These are phyloP conservation scores for Eueides isabella DNA, from an alignment of 1,140 invertebrate species.

Conservation along the genomic window DNA sequence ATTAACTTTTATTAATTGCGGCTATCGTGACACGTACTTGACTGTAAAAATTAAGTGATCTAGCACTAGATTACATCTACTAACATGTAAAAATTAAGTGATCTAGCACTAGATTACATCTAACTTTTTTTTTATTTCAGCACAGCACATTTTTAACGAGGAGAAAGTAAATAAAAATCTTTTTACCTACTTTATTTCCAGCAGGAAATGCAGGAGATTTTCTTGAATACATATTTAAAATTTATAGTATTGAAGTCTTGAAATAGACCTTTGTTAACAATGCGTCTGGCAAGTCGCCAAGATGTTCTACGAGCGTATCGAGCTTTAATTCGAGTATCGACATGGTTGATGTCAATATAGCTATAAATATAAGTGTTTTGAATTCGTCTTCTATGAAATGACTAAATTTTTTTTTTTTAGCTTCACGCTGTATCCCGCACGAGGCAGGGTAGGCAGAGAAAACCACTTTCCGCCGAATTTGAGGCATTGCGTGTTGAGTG, in stretches of 20 bases:
- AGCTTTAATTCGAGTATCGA: slow-evolving; percentile 4
- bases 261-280: neutral
- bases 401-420: too few species aligned
- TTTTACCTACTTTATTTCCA: neutral
- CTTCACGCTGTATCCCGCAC: too few species aligned
- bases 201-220: neutral
- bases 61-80: too few species aligned
- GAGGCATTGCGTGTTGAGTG: too few species aligned
- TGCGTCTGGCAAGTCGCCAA: slow-evolving; percentile 8
- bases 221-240: slow-evolving; percentile 15
- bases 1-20: too few species aligned
- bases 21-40: too few species aligned
- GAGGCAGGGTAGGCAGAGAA: too few species aligned
- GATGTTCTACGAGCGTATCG: neutral
- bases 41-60: too few species aligned
- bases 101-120: too few species aligned
- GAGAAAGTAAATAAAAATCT: neutral
- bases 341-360: neutral
- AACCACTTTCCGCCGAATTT: too few species aligned
- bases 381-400: neutral
- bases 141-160: neutral
- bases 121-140: too few species aligned
- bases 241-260: slow-evolving; percentile 1
- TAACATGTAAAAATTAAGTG: too few species aligned
- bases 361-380: neutral